Evolutionary conservation across 2,113 vertebrate species (phyloP).

Genomic region (Aptenodytes forsteri): DNA sequence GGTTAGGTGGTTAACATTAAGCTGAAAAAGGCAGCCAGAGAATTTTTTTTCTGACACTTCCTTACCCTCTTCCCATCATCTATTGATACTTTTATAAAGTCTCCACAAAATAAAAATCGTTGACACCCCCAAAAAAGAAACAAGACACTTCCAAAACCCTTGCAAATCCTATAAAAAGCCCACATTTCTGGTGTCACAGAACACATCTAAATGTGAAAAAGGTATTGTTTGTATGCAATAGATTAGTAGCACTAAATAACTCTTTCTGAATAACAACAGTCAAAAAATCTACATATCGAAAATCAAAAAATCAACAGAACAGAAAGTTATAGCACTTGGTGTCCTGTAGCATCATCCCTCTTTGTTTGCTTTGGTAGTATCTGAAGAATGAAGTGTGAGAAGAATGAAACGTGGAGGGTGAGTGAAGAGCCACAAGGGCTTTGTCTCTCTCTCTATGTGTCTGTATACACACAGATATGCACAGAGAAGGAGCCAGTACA

Average conservation of each 20-base stretch:
- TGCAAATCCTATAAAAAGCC: neutral
- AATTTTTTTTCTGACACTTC: neutral
- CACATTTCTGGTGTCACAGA: neutral
- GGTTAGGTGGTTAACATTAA: neutral
- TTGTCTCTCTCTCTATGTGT: neutral
- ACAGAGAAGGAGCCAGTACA: neutral
- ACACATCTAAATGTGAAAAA: neutral
- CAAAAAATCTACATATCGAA: neutral
- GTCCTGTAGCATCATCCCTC: neutral
- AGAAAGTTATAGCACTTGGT: neutral
- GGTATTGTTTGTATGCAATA: neutral
- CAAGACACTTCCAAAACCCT: neutral
- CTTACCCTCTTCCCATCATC: neutral
- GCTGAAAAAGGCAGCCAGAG: neutral
- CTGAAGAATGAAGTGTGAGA: neutral
- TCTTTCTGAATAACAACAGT: neutral
- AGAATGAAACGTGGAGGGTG: neutral
- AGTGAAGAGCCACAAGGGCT: neutral
- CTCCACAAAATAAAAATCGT: neutral
- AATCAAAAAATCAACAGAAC: neutral
- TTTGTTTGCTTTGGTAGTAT: neutral
- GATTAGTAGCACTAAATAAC: neutral
- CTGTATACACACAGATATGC: neutral
- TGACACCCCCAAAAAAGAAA: neutral
- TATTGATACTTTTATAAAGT: neutral